Base-by-base conservation (phyloP, 2,113 vertebrate species). In the Mustela lutreola region DNA sequence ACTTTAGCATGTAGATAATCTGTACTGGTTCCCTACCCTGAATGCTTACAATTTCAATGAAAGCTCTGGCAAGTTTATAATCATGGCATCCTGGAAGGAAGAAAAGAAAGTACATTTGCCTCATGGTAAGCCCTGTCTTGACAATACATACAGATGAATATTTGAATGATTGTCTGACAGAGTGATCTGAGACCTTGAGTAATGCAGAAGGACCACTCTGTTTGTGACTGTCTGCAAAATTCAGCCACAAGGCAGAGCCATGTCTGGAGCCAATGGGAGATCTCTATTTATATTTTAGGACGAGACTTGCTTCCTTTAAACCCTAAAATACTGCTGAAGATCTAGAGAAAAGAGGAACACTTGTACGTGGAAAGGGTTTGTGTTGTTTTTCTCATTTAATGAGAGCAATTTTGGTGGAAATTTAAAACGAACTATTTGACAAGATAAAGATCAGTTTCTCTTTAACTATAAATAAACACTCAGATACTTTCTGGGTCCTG, bases 241-340 rank as follows among this genome's bases (percentile, higher is more conserved):
- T 93, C 71, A 85, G 58, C 82, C 79, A 45, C 82, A 86, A 89
- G 76, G 70, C 63, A 86, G 80, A 83, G 56, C 62, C 24, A 26
- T 18, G 70, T 39, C 62, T 96, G 94, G 67, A 94, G 88, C 65
- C 76, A 65, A 58, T 39, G 53, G 48, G 45, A 87, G 60, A 58
- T 63, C 73, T 90, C 42, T 89, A 67, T 84, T 73, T 89, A 53
- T 16, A 48, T 83, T 95, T 83, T 48, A n/a, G 91, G 73, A 71
- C 5, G 22, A 91, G 45, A 62, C 56, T 80, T 50, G 53, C 45
- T 75, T 90, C 87, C 73, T 91, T 94, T 96, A 79, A 53, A 53
- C 33, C 78, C 58, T 79, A 70, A 88, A 83, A 76, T 11, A 65
- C 80, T 67, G 45, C 71, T 15, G 31, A 83, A 88, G 87, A 48